Conservation (phyloP, 2,888 invertebrate species). For the Cheilosia soror region DNA sequence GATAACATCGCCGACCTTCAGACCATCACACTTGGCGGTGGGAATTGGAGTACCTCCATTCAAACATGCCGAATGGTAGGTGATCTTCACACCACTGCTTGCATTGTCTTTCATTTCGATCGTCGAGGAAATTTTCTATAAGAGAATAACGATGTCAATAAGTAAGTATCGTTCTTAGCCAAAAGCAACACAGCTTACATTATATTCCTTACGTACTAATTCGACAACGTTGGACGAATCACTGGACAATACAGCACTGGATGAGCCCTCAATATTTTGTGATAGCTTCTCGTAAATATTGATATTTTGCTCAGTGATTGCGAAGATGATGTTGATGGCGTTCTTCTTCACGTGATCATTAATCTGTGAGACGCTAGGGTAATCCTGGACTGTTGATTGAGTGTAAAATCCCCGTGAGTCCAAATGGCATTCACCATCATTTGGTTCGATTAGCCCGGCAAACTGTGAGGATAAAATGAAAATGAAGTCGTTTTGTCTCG, state of each 20-base stretch:
- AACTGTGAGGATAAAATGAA: slow-evolving; percentile 84
- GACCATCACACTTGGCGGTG: slow-evolving; percentile 94
- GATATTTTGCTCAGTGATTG: slow-evolving; percentile 94
- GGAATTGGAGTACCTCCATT: slow-evolving; percentile 86
- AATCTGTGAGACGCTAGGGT: slow-evolving; percentile 98
- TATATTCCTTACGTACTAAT: slow-evolving; percentile 95
- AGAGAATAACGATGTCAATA: slow-evolving; percentile 56
- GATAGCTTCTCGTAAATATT: slow-evolving; percentile 93
- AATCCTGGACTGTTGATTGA: slow-evolving; percentile 94
- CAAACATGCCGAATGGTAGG: slow-evolving; percentile 92
- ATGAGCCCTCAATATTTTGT: slow-evolving; percentile 95
- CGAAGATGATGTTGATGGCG: slow-evolving; percentile 98
- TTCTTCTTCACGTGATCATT: slow-evolving; percentile 95
- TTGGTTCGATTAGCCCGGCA: slow-evolving; percentile 96
- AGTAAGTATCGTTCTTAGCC: neutral
- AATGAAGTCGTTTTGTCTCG: neutral
- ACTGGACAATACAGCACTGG: slow-evolving; percentile 93
- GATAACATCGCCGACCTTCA: slow-evolving; percentile 95
- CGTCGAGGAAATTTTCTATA: slow-evolving; percentile 95
- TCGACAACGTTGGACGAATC: slow-evolving; percentile 99
- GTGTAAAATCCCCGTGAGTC: slow-evolving; percentile 89
- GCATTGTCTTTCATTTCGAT: slow-evolving; percentile 97
- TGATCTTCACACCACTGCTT: slow-evolving; percentile 91
- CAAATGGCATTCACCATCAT: slow-evolving; percentile 96
- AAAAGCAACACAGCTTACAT: slow-evolving; percentile 85